Evolutionary conservation across 2,797 vertebrate genomes (phyloP), one percentile per base, ranked within the genome.

Genomic region (Megalops cyprinoides): DNA sequence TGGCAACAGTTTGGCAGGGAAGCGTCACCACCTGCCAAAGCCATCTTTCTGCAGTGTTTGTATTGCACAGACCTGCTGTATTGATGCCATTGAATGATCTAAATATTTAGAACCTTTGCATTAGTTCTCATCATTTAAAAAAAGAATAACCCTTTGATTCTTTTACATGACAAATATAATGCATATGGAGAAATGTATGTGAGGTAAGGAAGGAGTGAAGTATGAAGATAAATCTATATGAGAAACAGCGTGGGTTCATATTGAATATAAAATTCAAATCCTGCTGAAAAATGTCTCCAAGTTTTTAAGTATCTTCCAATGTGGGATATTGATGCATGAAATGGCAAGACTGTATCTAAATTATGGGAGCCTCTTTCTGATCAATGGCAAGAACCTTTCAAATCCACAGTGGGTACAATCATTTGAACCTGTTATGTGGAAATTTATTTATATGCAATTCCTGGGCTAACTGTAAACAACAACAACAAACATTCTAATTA

Each of bases 1-100:
- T 90, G 90, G 92, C 91, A 91, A 92, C 94, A 95, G 94, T 95
- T 96, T 96, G 95, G 96, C 96, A 95, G 92, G 91, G 91, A 89
- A 91, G 90, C 90, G 91, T 93, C 87, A 91, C 85, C 89, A 92
- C 91, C 91, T 91, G 91, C 93, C 93, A 92, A 88, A 90, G 86
- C 90, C 90, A 86, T 44, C 69, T 67, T 56, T 51, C 74, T 28
- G 73, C 74, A 55, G 49, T 60, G 78, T 79, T 79, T 83, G 82
- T 76, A 53, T 80, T 86, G 87, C 86, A 81, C 56, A 65, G 56
- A 62, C 76, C 60, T 76, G 48, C 58, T 48, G 74, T 55, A 80
- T 79, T 69, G 76, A 51, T 79, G 79, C 69, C 79, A 55, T 86
- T 84, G 77, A 31, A 78, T 84, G 42, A 88, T 86, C 67, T 44